Evolutionary conservation across 1,140 invertebrate genomes (phyloP), one percentile per base, ranked within the genome.

Genomic region (Diprion similis): DNA sequence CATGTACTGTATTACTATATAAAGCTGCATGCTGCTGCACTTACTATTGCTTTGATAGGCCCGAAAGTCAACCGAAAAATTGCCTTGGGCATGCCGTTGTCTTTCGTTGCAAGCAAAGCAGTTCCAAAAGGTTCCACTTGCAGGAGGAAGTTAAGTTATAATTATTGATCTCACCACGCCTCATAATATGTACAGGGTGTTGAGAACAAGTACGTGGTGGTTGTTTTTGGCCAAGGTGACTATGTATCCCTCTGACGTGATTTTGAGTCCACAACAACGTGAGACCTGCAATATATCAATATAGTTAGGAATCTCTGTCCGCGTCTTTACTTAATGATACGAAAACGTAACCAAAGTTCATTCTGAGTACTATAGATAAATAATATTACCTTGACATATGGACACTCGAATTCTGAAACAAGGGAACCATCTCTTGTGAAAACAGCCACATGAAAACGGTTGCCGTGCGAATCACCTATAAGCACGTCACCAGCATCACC

Each of bases 171-270:
- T 84, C 79, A 76, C 82, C 81, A 83, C 83, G 85, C 85, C 84
- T 94, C 92, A 95, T 86, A 94, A 91, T 90, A 98, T 96, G 90
- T 97, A 97, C 80, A 98, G 92, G 65, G 96, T 98, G 90, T 98
- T 97, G 81, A 99, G 91, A 81, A 99, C 95, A 85, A 99, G 92
- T 79, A 99, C 97, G 89, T 98, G 96, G 89, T 99, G 97, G 90
- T 99, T 99, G 91, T 98, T 99, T 90, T 99, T 98, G 82, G 97
- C 97, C 86, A 99, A 89, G 71, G 97, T 99, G 78, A 99, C 96
- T 76, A 99, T 94, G 89, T 97, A 97, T 71, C 97, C 97, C 90
- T 98, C 96, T 8, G 95, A 96, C 66, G 97, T 98, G 79, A 99
- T 97, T 90, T 98, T 98, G 80, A 99, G 90, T 68, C 97, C 97